Percentiles rank a stretch among this genome's conserved stretches.
These are phyloP conservation scores for Spilarctia lutea DNA, from an alignment of 2,888 invertebrate species.

Conservation along the genomic window DNA sequence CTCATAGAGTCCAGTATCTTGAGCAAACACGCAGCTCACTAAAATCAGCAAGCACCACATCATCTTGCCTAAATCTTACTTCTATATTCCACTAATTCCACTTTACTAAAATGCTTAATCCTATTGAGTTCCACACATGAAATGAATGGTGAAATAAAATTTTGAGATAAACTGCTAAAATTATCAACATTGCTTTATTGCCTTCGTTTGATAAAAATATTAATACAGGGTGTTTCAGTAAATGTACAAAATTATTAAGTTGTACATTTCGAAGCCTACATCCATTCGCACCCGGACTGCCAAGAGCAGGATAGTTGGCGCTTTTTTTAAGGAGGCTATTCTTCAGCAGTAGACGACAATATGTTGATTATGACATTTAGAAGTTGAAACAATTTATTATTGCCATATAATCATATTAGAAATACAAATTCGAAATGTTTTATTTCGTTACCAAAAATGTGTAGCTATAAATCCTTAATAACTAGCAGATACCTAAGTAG, in stretches of 20 bases:
- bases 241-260: neutral
- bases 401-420: too few species aligned
- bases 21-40: conserved; percentile 53
- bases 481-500: too few species aligned
- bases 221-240: neutral
- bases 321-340: too few species aligned
- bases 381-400: too few species aligned
- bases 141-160: conserved; percentile 33
- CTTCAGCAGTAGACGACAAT: too few species aligned
- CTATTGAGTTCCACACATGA: conserved; percentile 19
- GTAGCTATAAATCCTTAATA: too few species aligned
- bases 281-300: too few species aligned
- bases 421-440: too few species aligned
- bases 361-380: too few species aligned
- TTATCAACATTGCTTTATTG: conserved; percentile 6
- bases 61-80: conserved; percentile 21
- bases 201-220: neutral
- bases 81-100: neutral
- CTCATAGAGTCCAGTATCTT: conserved; percentile 64
- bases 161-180: conserved; percentile 5
- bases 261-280: neutral
- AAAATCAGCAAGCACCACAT: conserved; percentile 50
- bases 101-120: neutral
- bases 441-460: too few species aligned
- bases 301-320: too few species aligned